Base-by-base conservation (phyloP, 2,113 vertebrate genomes). In the Jacana jacana region DNA sequence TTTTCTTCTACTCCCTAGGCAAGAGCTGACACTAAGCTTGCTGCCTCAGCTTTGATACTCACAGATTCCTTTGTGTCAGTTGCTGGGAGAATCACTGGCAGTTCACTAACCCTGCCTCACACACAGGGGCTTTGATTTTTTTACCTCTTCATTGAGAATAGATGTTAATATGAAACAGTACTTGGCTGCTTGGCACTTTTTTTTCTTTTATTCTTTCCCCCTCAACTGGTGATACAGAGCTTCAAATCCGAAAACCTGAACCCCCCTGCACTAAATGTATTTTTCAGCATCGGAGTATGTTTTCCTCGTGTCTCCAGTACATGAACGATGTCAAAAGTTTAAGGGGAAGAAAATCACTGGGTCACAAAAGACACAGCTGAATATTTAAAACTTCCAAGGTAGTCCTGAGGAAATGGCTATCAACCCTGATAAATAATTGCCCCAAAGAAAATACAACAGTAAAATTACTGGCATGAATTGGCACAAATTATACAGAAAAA, bases 51-150 rank as follows among this genome's bases (percentile, higher is more conserved):
- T 75, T 75, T 82, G 68, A 85, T 88, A 92, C 86, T 94, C 90
- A 90, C 49, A 93, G 92, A 80, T 86, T 86, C 90, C 94, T 95
- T 91, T 86, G 88, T 97, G 93, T 85, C 70, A 91, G 85, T 83
- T 76, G 88, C 92, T 80, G 95, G 93, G 95, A 95, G 91, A 95
- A 95, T 85, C 95, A 94, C 76, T 94, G 94, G 95, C 92, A 96
- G 93, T 91, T 95, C 84, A 81, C 80, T 81, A 91, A 82, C 84
- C 80, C 80, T 86, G 88, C 31, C 70, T 55, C 54, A 72, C 87
- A 55, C 83, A 57, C 48, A 79, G 79, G 63, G 69, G 55, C 95
- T 95, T 95, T 91, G 93, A 95, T 96, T 94, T 96, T 94, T 94
- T 91, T 70, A 96, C 95, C 87, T 95, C 77, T 95, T 92, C 84